Evolutionary conservation across 2,888 invertebrate species (phyloP), one percentile per base, ranked within the genome.

Genomic region (Rotaria magnacalcarata): DNA sequence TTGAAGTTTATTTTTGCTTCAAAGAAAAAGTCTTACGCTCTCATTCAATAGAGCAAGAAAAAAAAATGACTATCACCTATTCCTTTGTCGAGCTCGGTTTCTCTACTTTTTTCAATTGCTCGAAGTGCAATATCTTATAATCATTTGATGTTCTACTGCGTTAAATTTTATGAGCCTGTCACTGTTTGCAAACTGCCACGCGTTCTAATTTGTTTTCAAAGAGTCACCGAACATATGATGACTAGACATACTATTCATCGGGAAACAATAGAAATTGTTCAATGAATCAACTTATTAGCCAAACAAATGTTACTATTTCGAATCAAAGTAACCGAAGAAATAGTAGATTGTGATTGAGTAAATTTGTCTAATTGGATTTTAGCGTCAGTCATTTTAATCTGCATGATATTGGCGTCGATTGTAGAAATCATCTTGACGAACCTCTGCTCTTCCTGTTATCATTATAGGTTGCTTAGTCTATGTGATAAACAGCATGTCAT

Each of bases 371-470:
- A 67, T 67, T 67, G 67, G 1, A 54, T 54, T 21, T 54, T 21
- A 21, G 54, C 54, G 54, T 54, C 54, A 54, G 16, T 16, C 52
- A 16, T n/a, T 67, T 67, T 5, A 19, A 27, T 27, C 67, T 67
- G 67, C 67, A 67, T 27, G 67, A 34, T 27, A 67, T 67, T 67
- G 67, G 67, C 67, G 67, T 67, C 67, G 27, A 56, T 24, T 56
- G 24, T 8, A 67, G 11, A 67, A 67, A 67, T 67, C 34, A 67
- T 67, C 19, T 16, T 5, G 67, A 67, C 34, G 67, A 67, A 27
- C n/a, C 24, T 24, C 6, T 5, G 2, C 7, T 60, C 10, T 7
- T 54, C 21, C 54, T 19, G 21, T 21, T 54, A 54, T 54, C 54
- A 54, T 54, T 54, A 21, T 54, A 54, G 5, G 21, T 54, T 54